Base-by-base conservation (phyloP, 2,888 invertebrate genomes). In the Tillus elongatus region DNA sequence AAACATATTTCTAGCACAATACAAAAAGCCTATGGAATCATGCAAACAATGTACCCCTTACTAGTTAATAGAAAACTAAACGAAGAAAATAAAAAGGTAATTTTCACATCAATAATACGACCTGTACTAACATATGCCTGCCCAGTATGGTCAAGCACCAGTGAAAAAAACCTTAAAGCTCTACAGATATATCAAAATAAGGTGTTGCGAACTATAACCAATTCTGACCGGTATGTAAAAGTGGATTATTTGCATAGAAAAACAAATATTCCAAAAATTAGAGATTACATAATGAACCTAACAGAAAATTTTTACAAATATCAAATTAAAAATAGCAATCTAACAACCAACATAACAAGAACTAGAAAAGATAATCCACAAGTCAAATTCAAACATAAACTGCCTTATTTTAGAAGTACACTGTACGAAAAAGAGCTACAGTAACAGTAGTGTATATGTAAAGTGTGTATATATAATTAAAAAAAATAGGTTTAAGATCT, bases 21-120 rank as follows among this genome's bases (percentile, higher is more conserved):
- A 3, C 16, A 6, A 3, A 38, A 29, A 24, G 12, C 6, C 9
- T 30, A 28, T 8, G 19, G 12, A 2, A 24, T 19, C 2, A 13
- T 38, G 2, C 33, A 24, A 29, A 15, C 15, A 10, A 2, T 38
- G 2, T 34, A 38, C 10, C 38, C 33, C 9, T 12, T 38, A 4
- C n/a, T n/a, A n/a, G n/a, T n/a, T n/a, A n/a, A n/a, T n/a, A n/a
- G n/a, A n/a, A n/a, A n/a, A n/a, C n/a, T n/a, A n/a, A n/a, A n/a
- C n/a, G n/a, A n/a, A n/a, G n/a, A n/a, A n/a, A n/a, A n/a, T n/a
- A n/a, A n/a, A n/a, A n/a, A n/a, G n/a, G n/a, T n/a, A n/a, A n/a
- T n/a, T n/a, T n/a, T n/a, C n/a, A n/a, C n/a, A n/a, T n/a, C n/a
- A n/a, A n/a, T n/a, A n/a, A n/a, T n/a, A n/a, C n/a, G n/a, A n/a